Conservation (phyloP, 1,140 invertebrate genomes). For the Papilio xuthus region DNA sequence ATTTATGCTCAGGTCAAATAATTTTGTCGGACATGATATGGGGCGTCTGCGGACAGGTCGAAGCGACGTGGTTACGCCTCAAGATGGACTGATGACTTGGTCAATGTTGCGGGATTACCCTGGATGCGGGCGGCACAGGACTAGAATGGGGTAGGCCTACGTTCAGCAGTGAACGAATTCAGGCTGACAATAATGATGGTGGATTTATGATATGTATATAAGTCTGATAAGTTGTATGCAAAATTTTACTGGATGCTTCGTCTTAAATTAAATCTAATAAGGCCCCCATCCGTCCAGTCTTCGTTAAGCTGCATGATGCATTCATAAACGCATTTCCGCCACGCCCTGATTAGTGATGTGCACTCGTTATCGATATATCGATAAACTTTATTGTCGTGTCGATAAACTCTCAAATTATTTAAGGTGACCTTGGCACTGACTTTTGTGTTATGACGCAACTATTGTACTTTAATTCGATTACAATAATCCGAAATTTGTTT, state of each 20-base stretch:
- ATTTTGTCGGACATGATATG: too few relatives aligned
- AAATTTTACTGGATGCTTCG: background rate
- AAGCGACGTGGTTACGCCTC: too few relatives aligned
- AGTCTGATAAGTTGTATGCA: background rate
- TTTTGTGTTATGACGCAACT: constrained; percentile 16
- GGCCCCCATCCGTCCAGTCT: constrained; percentile 38
- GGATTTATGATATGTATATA: too few relatives aligned
- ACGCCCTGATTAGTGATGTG: constrained; percentile 50
- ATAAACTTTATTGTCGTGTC: constrained; percentile 37
- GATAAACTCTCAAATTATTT: constrained; percentile 18
- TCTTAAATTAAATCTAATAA: constrained; percentile 39
- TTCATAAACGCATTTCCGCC: constrained; percentile 60
- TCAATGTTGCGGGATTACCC: too few relatives aligned
- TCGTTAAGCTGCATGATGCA: constrained; percentile 48
- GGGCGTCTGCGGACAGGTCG: too few relatives aligned
- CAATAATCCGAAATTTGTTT: constrained; percentile 2
- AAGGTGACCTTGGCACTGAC: constrained; percentile 39
- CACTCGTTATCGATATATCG: constrained; percentile 36
- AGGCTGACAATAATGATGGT: too few relatives aligned
- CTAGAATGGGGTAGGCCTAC: too few relatives aligned
- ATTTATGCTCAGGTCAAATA: too few relatives aligned
- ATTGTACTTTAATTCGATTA: background rate
- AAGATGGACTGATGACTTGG: too few relatives aligned
- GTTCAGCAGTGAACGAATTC: too few relatives aligned
- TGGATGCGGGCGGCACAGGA: too few relatives aligned